Evolutionary conservation across 2,888 invertebrate genomes (phyloP).

Genomic region (Platerodrilus igneus): DNA sequence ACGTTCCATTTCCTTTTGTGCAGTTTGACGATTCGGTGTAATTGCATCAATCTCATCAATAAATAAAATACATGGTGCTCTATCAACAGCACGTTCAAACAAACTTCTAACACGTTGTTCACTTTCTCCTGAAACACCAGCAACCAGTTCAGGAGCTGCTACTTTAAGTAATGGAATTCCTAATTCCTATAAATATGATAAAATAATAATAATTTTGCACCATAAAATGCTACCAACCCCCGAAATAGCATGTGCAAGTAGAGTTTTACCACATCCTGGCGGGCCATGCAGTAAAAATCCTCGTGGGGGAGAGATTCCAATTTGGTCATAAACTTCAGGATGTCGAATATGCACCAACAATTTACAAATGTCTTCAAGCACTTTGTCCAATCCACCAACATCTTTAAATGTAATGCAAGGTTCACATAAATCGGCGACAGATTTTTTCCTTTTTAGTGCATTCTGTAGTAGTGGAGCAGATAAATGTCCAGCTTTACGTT

Average conservation of each 20-base stretch:
- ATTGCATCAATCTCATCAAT: constrained; percentile 98
- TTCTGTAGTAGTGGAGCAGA: constrained; percentile 29
- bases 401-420: constrained; percentile 62
- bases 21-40: constrained; percentile 82
- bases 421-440: constrained; percentile 42
- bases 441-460: constrained; percentile 47
- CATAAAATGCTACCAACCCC: constrained; percentile 54
- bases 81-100: constrained; percentile 75
- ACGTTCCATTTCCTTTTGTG: constrained; percentile 93
- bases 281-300: constrained; percentile 94
- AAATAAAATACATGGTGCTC: constrained; percentile 81
- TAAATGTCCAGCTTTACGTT: constrained; percentile 40
- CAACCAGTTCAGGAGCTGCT: constrained; percentile 87
- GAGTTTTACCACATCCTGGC: constrained; percentile 89
- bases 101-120: constrained; percentile 88
- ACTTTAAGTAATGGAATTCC: constrained; percentile 80
- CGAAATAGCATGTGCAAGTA: constrained; percentile 76
- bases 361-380: constrained; percentile 52
- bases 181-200: constrained; percentile 60
- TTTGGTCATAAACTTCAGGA: constrained; percentile 79
- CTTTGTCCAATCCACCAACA: constrained; percentile 76
- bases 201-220: not conserved
- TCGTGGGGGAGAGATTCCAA: constrained; percentile 83
- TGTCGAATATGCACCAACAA: constrained; percentile 78
- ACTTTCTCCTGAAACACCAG: constrained; percentile 93